Evolutionary conservation across 2,888 invertebrate genomes (phyloP).

Genomic region (Orchesellides sinensis): DNA sequence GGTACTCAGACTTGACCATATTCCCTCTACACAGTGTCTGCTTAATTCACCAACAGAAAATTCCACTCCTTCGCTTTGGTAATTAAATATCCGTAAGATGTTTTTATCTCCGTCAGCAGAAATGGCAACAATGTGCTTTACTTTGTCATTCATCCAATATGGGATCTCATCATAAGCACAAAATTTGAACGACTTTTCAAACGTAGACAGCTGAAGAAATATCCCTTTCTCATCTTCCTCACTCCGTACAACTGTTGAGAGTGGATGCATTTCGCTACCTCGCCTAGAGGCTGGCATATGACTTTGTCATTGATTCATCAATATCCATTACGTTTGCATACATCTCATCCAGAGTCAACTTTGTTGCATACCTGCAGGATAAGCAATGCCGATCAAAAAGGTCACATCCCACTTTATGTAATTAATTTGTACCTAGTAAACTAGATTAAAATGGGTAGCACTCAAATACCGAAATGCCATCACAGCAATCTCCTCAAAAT

Average conservation of each 20-base stretch:
- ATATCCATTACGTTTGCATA: constrained; percentile 75
- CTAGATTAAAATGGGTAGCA: neutral
- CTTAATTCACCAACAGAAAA: constrained; percentile 69
- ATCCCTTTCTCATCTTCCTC: constrained; percentile 67
- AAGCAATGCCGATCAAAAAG: too few species aligned
- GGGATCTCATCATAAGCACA: constrained; percentile 68
- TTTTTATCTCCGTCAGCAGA: constrained; percentile 44
- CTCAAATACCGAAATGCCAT: constrained; percentile 70
- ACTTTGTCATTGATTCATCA: constrained; percentile 10
- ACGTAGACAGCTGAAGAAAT: constrained; percentile 67
- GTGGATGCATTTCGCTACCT: constrained; percentile 6
- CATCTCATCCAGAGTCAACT: constrained; percentile 78
- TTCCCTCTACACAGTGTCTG: constrained; percentile 75
- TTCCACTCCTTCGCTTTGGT: constrained; percentile 68
- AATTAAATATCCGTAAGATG: constrained; percentile 68
- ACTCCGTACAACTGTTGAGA: constrained; percentile 24
- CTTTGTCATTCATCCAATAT: constrained; percentile 59
- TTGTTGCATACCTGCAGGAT: constrained; percentile 77
- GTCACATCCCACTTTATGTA: too few species aligned
- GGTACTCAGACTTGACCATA: constrained; percentile 78
- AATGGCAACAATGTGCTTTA: constrained; percentile 57
- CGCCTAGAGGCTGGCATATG: neutral
- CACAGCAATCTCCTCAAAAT: constrained; percentile 69
- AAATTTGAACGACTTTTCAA: constrained; percentile 70
- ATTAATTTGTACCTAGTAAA: neutral